Evolutionary conservation across 2,797 vertebrate genomes (phyloP), one percentile per base, ranked within the genome.

Genomic region (Tragopan temminckii): DNA sequence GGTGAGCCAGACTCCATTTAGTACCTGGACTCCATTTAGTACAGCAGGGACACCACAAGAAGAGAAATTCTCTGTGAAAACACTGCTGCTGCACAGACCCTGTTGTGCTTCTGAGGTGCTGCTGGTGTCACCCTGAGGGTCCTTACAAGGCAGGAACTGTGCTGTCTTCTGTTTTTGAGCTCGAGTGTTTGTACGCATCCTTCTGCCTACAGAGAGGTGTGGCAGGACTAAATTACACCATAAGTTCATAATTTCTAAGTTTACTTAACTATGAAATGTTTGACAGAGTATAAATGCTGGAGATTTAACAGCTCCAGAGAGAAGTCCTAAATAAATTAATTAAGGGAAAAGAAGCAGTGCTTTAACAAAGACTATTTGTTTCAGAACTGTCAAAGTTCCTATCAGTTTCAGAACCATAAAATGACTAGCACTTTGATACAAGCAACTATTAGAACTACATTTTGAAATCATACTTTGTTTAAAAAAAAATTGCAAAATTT

Each of bases 1-100:
- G n/a, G 13, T 59, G 40, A 92, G 72, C n/a, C 85, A 92, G 46
- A 75, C 82, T 89, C 83, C 69, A 25, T 69, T 88, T 89, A 88
- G 81, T 75, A 80, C 87, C 72, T 88, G 58, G 53, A 93, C 83
- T 16, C 52, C 52, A 53, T 53, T 53, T 1, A 80, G 79, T n/a
- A 62, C 43, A 80, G 33, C 16, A 67, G 58, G 58, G 36, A 89
- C 89, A 59, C 21, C 43, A 57, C 48, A 68, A 66, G 71, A 33
- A 90, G 53, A 88, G 31, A n/a, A 74, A 20, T 45, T 92, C 16
- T 55, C 3, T 0, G n/a, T 62, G 38, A 7, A 29, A 88, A 62
- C 6, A 38, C 79, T 83, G 66, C 10, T 75, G 72, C 45, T 89
- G 45, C 66, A 80, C 27, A 50, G 79, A 19, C 36, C 16, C 23